These are phyloP conservation scores for Cryptotermes secundus DNA, from an alignment of 1,140 invertebrate species.

Conservation along the genomic window DNA sequence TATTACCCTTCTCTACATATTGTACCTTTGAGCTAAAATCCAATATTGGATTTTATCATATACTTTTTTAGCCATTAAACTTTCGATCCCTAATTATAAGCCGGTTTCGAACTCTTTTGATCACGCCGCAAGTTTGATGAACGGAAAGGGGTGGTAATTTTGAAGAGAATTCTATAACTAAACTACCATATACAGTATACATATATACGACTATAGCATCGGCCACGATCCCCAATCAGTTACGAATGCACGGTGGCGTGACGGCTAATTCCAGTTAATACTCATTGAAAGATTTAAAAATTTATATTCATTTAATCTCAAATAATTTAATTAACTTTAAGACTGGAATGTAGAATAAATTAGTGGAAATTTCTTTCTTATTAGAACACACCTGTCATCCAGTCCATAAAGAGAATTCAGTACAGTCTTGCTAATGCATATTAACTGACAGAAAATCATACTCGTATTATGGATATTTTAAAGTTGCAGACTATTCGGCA, in stretches of 20 bases:
- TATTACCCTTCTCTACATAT: neutral
- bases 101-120: slow-evolving; percentile 15
- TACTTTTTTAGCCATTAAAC: slow-evolving; percentile 10
- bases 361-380: neutral
- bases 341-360: neutral
- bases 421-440: neutral
- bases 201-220: neutral
- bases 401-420: neutral
- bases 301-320: neutral
- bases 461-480: neutral
- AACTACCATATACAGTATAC: neutral
- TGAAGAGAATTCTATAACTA: neutral
- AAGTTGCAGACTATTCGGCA: neutral
- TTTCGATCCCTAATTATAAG: slow-evolving; percentile 20
- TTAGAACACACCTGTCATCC: neutral
- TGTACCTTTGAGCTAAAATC: slow-evolving; percentile 1
- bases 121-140: neutral
- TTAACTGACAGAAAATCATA: neutral
- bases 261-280: neutral
- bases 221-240: neutral
- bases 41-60: slow-evolving; percentile 17
- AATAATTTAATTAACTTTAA: neutral
- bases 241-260: neutral
- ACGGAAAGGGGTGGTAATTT: neutral
- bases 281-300: neutral